Percentiles rank a stretch among this genome's conserved stretches.
Evolutionary conservation across 2,888 invertebrate genomes (phyloP).

Genomic region (Drosophila mimetica): DNA sequence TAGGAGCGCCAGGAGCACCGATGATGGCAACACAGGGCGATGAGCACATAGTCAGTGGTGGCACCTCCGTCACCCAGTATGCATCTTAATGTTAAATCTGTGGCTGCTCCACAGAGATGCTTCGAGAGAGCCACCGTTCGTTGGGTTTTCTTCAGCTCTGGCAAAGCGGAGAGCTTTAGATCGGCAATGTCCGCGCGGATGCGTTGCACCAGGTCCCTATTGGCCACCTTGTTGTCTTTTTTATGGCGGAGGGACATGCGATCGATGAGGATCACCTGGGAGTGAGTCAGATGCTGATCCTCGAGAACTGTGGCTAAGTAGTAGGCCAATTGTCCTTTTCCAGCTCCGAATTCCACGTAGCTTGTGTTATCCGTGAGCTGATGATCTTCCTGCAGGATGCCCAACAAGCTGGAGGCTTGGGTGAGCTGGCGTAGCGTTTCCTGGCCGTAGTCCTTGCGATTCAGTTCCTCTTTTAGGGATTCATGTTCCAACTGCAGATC

Average conservation of each 20-base stretch:
- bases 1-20: slow-evolving; percentile 90
- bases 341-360: slow-evolving; percentile 95
- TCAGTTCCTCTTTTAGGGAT: slow-evolving; percentile 85
- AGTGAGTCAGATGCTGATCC: slow-evolving; percentile 79
- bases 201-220: slow-evolving; percentile 86
- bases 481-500: slow-evolving; percentile 84
- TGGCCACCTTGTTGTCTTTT: slow-evolving; percentile 88
- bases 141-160: slow-evolving; percentile 82
- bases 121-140: slow-evolving; percentile 92
- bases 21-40: slow-evolving; percentile 97
- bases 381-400: slow-evolving; percentile 87
- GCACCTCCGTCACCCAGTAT: slow-evolving; percentile 80
- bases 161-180: slow-evolving; percentile 87
- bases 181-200: slow-evolving; percentile 93
- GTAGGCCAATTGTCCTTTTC: slow-evolving; percentile 93
- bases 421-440: slow-evolving; percentile 90
- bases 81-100: slow-evolving; percentile 91
- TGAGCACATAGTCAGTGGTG: slow-evolving; percentile 86
- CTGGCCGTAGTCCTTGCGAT: slow-evolving; percentile 86
- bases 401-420: slow-evolving; percentile 91
- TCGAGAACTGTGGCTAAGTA: slow-evolving; percentile 88
- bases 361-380: slow-evolving; percentile 88
- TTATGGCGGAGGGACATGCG: slow-evolving; percentile 93
- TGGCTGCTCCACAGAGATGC: slow-evolving; percentile 95
- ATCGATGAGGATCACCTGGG: slow-evolving; percentile 90